Evolutionary conservation across 2,113 vertebrate species (phyloP).

Genomic region (Hippocampus zosterae): DNA sequence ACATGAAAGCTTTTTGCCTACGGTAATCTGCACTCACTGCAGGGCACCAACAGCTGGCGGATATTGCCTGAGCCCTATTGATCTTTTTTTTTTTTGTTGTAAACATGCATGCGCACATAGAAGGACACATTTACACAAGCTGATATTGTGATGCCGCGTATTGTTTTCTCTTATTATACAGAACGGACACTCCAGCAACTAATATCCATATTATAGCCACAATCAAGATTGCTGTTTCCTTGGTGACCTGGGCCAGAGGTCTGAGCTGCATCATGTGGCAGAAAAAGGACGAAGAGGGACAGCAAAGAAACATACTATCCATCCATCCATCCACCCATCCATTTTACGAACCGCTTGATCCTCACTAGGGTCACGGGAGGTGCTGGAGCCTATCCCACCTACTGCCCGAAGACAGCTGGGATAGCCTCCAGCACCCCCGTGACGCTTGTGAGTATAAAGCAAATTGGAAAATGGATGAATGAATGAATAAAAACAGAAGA

Average conservation of each 20-base stretch:
- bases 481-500: no score
- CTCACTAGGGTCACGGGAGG: no score
- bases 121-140: neutral
- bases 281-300: neutral
- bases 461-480: no score
- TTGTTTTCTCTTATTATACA: neutral
- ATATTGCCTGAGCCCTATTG: neutral
- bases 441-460: no score
- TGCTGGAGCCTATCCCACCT: no score
- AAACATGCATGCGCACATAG: neutral
- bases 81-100: neutral
- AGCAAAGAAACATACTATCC: neutral
- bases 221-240: neutral
- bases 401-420: no score
- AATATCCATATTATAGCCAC: neutral
- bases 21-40: neutral
- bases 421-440: no score
- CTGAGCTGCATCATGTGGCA: neutral
- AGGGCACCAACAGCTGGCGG: conserved; percentile 1
- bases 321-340: no score
- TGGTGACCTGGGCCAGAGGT: neutral
- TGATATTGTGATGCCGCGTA: neutral
- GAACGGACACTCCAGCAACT: neutral
- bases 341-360: no score
- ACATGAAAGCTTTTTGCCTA: conserved; percentile 8